These are phyloP conservation scores for Adelosebastes latens DNA, from an alignment of 2,797 vertebrate genomes.

Conservation along the genomic window DNA sequence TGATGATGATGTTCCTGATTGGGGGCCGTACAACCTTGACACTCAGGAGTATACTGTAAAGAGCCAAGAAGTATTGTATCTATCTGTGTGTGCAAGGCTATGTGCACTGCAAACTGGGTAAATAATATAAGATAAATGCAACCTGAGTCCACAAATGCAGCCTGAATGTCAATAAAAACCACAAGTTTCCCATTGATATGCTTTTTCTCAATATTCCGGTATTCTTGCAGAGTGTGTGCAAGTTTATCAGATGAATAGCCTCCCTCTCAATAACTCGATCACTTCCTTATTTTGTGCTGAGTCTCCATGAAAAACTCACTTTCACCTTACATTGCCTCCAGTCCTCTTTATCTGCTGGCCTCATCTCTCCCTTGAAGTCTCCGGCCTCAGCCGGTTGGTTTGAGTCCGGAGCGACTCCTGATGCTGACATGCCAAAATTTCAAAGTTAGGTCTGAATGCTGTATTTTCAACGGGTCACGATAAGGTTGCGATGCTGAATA, in stretches of 20 bases:
- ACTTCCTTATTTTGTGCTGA: constrained; percentile 43
- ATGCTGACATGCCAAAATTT: constrained; percentile 43
- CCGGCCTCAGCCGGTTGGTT: constrained; percentile 13
- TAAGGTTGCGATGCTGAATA: constrained; percentile 28
- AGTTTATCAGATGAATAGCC: constrained; percentile 9
- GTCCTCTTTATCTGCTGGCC: constrained; percentile 35
- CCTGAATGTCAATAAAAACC: not conserved
- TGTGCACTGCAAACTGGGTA: not conserved
- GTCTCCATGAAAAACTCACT: constrained; percentile 40
- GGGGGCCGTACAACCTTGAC: not conserved
- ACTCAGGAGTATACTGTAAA: not conserved
- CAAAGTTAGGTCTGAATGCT: constrained; percentile 34
- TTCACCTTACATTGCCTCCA: constrained; percentile 47
- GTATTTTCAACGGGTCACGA: constrained; percentile 28
- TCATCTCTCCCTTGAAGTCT: constrained; percentile 51
- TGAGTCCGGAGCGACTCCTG: constrained; percentile 21
- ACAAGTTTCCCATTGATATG: not conserved
- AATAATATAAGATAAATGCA: constrained; percentile 3
- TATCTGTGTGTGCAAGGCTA: not conserved
- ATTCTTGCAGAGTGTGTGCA: not conserved
- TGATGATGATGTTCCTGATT: not conserved
- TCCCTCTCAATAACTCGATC: constrained; percentile 6
- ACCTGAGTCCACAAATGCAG: not conserved
- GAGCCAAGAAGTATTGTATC: not conserved
- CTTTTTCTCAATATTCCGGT: not conserved